phyloP scores from a whole-genome alignment of 2,888 invertebrate species.

The Conomelus anceps region DNA sequence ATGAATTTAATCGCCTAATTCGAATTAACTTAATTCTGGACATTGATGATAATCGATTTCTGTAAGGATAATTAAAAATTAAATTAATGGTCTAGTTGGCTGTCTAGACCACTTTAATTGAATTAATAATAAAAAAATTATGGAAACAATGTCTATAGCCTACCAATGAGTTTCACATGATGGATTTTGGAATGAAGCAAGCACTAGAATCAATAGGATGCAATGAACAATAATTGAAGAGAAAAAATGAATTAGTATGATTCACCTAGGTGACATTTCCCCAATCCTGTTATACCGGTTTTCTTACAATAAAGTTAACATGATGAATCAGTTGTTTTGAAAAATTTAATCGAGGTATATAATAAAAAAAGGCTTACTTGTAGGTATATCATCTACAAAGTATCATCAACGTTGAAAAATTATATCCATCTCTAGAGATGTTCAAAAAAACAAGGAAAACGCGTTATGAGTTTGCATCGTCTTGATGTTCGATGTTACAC shows the following conservation, averaged over 20 bases:
- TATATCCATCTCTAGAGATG: background rate
- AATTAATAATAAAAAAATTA: no score
- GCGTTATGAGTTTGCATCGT: background rate
- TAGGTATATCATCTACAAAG: background rate
- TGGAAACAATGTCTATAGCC: no score
- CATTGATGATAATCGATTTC: no score
- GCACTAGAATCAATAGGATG: background rate
- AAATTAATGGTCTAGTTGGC: no score
- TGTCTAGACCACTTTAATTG: no score
- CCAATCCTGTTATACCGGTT: background rate
- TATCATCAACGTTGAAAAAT: background rate
- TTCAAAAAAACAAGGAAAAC: background rate
- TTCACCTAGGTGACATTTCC: background rate
- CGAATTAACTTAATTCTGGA: no score
- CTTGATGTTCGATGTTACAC: background rate
- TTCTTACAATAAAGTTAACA: background rate
- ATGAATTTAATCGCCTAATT: no score
- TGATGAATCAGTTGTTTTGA: no score
- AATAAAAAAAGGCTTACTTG: background rate
- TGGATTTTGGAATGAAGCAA: background rate
- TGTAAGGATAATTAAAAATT: no score
- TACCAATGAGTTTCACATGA: no score
- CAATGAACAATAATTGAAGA: background rate
- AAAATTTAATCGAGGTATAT: no score
- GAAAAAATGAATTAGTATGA: background rate